Percentiles rank a stretch among this genome's conserved stretches.
These are phyloP conservation scores for Oryzias sinensis DNA, from an alignment of 2,797 vertebrate genomes.

Conservation along the genomic window DNA sequence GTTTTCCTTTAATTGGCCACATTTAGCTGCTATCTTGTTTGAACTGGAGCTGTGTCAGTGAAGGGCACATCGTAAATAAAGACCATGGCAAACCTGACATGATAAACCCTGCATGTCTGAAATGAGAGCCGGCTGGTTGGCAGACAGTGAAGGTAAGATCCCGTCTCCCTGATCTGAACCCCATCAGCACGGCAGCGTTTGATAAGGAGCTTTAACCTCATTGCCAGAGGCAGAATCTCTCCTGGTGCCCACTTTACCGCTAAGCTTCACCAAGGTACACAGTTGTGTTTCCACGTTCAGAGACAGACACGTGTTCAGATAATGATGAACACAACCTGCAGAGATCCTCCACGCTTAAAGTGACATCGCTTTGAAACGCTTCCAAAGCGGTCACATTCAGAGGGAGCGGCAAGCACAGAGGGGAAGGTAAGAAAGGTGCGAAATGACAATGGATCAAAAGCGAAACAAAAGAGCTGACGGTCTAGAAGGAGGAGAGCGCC, in stretches of 20 bases:
- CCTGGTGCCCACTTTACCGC: slow-evolving; percentile 35
- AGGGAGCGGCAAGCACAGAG: slow-evolving; percentile 20
- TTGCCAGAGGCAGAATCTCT: slow-evolving; percentile 19
- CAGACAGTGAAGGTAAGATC: slow-evolving; percentile 18
- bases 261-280: slow-evolving; percentile 22
- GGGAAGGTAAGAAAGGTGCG: slow-evolving; percentile 1
- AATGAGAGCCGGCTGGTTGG: slow-evolving; percentile 24
- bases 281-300: slow-evolving; percentile 5
- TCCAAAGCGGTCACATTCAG: slow-evolving; percentile 43
- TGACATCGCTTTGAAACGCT: slow-evolving; percentile 38
- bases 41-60: slow-evolving; percentile 12
- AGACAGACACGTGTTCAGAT: slow-evolving; percentile 20
- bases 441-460: too few relatives aligned
- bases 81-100: slow-evolving; percentile 30
- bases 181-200: slow-evolving; percentile 35
- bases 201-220: slow-evolving; percentile 48
- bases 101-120: slow-evolving; percentile 45
- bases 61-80: slow-evolving; percentile 33
- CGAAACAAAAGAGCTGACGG: too few relatives aligned
- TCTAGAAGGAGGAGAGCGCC: too few relatives aligned
- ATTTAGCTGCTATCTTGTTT: background rate
- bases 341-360: slow-evolving; percentile 22
- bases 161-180: slow-evolving; percentile 47
- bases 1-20: too few relatives aligned
- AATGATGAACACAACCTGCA: slow-evolving; percentile 20